Evolutionary conservation across 2,113 vertebrate species (phyloP), one percentile per base, ranked within the genome.

Genomic region (Dryoscopus gambensis): DNA sequence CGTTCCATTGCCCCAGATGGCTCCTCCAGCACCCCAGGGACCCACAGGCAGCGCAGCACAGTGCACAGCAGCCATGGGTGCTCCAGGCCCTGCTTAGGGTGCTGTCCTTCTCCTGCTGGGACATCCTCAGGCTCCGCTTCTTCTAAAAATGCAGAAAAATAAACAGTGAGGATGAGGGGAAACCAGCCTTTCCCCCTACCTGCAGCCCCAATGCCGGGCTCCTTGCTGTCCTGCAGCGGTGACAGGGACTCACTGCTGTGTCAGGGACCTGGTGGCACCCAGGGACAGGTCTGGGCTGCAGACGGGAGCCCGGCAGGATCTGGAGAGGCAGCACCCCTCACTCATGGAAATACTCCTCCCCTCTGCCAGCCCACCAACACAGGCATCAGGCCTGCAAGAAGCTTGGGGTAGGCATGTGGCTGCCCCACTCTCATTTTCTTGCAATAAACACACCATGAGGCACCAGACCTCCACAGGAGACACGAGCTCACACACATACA

Each of bases 401-500:
- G 49, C 64, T 77, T 6, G 15, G 60, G 59, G n/a, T 24, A n/a
- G 31, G 47, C 73, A 27, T 0, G 3, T 2, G 6, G 64, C 82
- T 71, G 50, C 74, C 85, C 65, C 9, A 4, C 55, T 31, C 57
- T 59, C 18, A 22, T 64, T 68, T 37, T 31, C 53, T 30, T 73
- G 47, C 39, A 4, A 1, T 12, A 28, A 69, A n/a, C 24, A 42
- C 42, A 14, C 42, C 0, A 0, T 3, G 9, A 70, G 82, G 70
- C 27, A 75, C 65, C 56, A 63, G 50, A 63, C 24, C 78, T 53
- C 56, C 22, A 7, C 0, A 2, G 52, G 44, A n/a, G 28, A 69
- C 55, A 70, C 0, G 1, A 81, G 27, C 3, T 35, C 3, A 5
- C 44, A 57, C 30, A 46, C 10, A 46, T 7, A 63, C 25, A 42